Conservation (phyloP, 1,140 invertebrate genomes). For the Trachelipus rathkii region DNA sequence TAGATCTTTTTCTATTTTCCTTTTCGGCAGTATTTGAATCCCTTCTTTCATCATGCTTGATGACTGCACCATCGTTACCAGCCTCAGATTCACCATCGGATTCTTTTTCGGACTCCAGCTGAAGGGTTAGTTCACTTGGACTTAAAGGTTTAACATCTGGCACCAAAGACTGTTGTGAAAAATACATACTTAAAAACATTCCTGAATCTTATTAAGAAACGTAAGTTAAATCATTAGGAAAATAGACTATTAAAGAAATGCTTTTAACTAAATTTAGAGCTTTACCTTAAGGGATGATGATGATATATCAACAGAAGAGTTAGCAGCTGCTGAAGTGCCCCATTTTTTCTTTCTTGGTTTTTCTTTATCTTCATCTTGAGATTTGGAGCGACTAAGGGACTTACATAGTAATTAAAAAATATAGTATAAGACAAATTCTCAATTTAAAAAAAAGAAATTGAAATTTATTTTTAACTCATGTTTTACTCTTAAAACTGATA, state of each 20-base stretch:
- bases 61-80: too few species aligned
- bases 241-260: too few species aligned
- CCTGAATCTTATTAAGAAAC: too few species aligned
- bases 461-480: not conserved
- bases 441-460: not conserved
- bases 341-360: not conserved
- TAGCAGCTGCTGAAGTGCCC: not conserved
- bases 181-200: not conserved
- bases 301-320: not conserved
- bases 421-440: not conserved
- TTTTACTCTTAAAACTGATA: not conserved
- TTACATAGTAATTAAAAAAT: not conserved
- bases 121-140: not conserved
- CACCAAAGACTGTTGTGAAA: not conserved
- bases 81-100: not conserved
- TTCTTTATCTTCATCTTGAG: not conserved
- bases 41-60: not conserved
- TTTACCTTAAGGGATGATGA: not conserved
- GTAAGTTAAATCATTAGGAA: not conserved
- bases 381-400: not conserved
- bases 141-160: slow-evolving; percentile 2
- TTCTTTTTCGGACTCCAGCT: not conserved
- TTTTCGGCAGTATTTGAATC: not conserved
- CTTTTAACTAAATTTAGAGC: not conserved
- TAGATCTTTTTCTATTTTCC: not conserved